phyloP scores from a whole-genome alignment of 2,888 invertebrate species.

The Linnaemya vulpina region DNA sequence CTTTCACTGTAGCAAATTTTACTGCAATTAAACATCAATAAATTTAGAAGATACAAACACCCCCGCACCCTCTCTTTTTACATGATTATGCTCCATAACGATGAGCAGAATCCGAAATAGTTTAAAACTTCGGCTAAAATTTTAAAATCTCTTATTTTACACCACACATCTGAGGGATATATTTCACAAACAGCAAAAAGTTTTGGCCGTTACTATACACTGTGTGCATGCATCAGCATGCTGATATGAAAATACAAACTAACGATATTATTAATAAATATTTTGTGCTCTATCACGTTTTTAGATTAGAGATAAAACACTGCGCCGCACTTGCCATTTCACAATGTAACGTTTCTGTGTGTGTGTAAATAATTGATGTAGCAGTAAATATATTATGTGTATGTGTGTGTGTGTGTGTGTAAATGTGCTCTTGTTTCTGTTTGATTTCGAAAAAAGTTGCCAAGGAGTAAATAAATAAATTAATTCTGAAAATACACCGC shows the following conservation, averaged over 20 bases:
- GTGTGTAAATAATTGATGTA: not conserved
- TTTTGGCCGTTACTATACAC: not conserved
- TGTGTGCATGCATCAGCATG: not conserved
- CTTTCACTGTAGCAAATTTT: too few species aligned
- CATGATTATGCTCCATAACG: too few species aligned
- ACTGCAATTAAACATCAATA: too few species aligned
- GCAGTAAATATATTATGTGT: conserved; percentile 15
- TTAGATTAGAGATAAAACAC: conserved; percentile 62
- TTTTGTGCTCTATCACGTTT: conserved; percentile 65
- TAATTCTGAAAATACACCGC: conserved; percentile 11
- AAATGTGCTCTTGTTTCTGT: conserved; percentile 33
- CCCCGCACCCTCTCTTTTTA: too few species aligned
- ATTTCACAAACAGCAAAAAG: too few species aligned
- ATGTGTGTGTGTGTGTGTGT: conserved; percentile 6
- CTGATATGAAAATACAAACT: not conserved
- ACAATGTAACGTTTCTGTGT: too few species aligned
- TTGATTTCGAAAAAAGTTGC: not conserved
- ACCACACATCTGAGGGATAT: too few species aligned
- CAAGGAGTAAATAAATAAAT: not conserved
- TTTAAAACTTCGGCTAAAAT: too few species aligned
- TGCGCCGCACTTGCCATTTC: conserved; percentile 21
- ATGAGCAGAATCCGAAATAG: too few species aligned
- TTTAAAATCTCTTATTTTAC: too few species aligned
- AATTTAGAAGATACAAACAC: too few species aligned
- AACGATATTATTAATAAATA: conserved; percentile 39